Base-by-base conservation (phyloP, 2,888 invertebrate species). In the Didymodactylos carnosus region DNA sequence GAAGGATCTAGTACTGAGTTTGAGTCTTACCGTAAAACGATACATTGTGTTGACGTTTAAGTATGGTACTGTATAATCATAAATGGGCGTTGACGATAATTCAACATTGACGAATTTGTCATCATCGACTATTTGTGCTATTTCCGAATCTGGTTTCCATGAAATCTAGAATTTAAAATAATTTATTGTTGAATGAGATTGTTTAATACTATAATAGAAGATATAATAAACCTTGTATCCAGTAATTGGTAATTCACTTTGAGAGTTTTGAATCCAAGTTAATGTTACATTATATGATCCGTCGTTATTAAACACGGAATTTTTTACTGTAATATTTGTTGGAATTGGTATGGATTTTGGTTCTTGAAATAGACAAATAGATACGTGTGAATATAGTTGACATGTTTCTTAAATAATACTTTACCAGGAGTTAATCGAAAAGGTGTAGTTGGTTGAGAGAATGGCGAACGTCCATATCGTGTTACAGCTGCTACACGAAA, bases 401-500 rank as follows among this genome's bases (percentile, higher is more conserved):
- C 23, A 16, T 46, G 19, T 46, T 46, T 13, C 14, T 46, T n/a
- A 7, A 7, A 4, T 14, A 62, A 27, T 3, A 35, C 4, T 35
- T 19, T 62, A 62, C 11, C n/a, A 10, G 62, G 35, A 62, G 10
- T 62, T 35, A 62, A 62, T 35, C 62, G 62, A 35, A 62, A 35
- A 29, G 80, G 76, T 69, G 72, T 35, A 11, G 79, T 77, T 46
- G 77, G 75, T 7, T 73, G 70, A 39, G 82, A 82, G 77, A 80
- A 82, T 11, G 82, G 82, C 51, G 78, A 76, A 73, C 79, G 79
- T n/a, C 83, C 82, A 69, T 79, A 77, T 8, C 77, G 76, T 72
- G 77, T 80, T 72, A 82, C 81, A 10, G 82, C 80, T n/a, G 81
- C 82, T 79, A 84, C 78, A 35, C 80, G 77, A 77, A 78, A 81